Base-by-base conservation (phyloP, 2,888 invertebrate species). In the Dysmachus trigonus region DNA sequence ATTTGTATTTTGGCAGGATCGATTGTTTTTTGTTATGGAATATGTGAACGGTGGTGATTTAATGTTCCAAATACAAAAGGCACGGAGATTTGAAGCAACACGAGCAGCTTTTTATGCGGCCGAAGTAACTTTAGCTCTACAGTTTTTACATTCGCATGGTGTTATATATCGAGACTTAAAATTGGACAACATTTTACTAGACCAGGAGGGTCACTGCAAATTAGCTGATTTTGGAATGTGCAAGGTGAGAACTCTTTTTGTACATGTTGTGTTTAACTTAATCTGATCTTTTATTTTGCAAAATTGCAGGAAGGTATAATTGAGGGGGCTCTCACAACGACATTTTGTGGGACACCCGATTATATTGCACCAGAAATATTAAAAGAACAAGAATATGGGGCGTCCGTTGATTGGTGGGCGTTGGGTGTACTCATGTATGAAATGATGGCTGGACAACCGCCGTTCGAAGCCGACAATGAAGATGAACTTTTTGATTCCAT, bases 381-480 rank as follows among this genome's bases (percentile, higher is more conserved):
- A 86, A 97, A 98, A 92, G 98, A 98, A 93, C 94, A 97, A 90
- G 97, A 98, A 91, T 97, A 97, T 91, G 97, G 97, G 0, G 96
- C 96, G 41, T 96, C 96, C 87, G 97, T 97, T 87, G 97, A 97
- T 93, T 97, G 97, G 97, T 99, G 99, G 99, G 99, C 99, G 88
- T 94, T 99, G 88, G 99, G 99, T 83, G 99, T 99, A 87, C 94
- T 99, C 74, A 97, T 99, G 97, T 99, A 99, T 93, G 99, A 99
- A 94, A 99, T 99, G 99, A 96, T 99, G 97, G 99, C 98, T 0
- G 99, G 99, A 0, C 99, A 99, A 93, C 99, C 99, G 87, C 99
- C 99, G 15, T 99, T 99, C 93, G 99, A 99, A 93, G 99, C 99
- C 4, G 99, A 99, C 93, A 99, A 99, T 93, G 99, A 99, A 93